A percentile compares a stretch with the other conserved stretches of the same genome.
These are phyloP conservation scores for Pediacus dermestoides DNA, from an alignment of 2,888 invertebrate genomes.

Conservation along the genomic window DNA sequence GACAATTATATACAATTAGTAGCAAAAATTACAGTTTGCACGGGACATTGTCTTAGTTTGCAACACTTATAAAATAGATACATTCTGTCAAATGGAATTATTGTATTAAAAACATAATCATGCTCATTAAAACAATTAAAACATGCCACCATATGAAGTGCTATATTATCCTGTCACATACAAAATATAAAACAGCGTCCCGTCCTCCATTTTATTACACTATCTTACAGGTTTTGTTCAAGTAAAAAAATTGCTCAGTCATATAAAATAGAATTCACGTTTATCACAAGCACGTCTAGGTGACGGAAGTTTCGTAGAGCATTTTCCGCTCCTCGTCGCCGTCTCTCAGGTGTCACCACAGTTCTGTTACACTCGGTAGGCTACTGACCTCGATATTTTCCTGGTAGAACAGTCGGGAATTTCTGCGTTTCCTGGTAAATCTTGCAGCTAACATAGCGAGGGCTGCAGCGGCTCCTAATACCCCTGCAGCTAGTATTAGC, in stretches of 20 bases:
- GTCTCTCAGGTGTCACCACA: constrained; percentile 66
- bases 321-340: constrained; percentile 54
- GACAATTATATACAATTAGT: constrained; percentile 42
- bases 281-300: constrained; percentile 35
- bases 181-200: constrained; percentile 22
- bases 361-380: constrained; percentile 60
- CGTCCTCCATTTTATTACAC: constrained; percentile 21
- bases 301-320: constrained; percentile 39
- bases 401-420: constrained; percentile 35
- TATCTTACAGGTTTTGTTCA: constrained; percentile 25
- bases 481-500: constrained; percentile 56
- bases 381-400: constrained; percentile 60
- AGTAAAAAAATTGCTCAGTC: constrained; percentile 31
- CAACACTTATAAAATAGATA: too few species aligned
- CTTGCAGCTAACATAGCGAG: constrained; percentile 50
- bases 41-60: constrained; percentile 18
- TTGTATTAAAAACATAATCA: constrained; percentile 12
- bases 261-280: constrained; percentile 35
- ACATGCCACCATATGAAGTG: constrained; percentile 4
- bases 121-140: constrained; percentile 11
- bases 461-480: constrained; percentile 56
- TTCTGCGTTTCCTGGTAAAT: constrained; percentile 42
- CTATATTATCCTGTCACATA: constrained; percentile 20
- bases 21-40: constrained; percentile 40
- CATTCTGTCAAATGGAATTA: too few species aligned